Evolutionary conservation across 1,140 invertebrate species (phyloP).

Genomic region (Grapholita molesta): DNA sequence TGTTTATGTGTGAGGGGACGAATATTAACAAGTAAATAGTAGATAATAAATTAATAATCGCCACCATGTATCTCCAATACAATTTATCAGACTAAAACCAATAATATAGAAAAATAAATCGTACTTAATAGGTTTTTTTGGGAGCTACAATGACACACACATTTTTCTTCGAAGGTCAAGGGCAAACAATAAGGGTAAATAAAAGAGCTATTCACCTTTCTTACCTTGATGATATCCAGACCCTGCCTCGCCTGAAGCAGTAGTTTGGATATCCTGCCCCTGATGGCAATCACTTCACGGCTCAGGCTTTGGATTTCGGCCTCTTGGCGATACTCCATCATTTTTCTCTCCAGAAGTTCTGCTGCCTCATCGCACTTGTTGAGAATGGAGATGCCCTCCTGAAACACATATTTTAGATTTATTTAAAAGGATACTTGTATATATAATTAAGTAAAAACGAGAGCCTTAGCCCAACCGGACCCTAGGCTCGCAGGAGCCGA

Average conservation of each 20-base stretch:
- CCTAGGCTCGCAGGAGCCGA: too few species aligned
- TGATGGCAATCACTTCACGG: conserved; percentile 72
- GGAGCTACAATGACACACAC: too few species aligned
- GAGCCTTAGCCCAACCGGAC: too few species aligned
- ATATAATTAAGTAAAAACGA: too few species aligned
- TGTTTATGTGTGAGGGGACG: too few species aligned
- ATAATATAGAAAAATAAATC: too few species aligned
- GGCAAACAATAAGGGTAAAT: conserved; percentile 17
- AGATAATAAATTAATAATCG: too few species aligned
- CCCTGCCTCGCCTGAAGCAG: conserved; percentile 81
- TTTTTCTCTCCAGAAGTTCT: conserved; percentile 75
- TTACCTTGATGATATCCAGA: conserved; percentile 79
- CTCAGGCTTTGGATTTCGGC: conserved; percentile 71
- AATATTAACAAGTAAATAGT: too few species aligned
- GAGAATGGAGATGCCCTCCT: conserved; percentile 81
- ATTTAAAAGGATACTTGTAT: background rate
- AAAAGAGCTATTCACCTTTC: conserved; percentile 46
- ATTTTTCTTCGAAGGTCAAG: too few species aligned
- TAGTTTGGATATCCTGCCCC: conserved; percentile 77
- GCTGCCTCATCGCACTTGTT: conserved; percentile 79
- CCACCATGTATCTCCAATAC: too few species aligned
- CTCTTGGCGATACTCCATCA: conserved; percentile 78
- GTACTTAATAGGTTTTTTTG: too few species aligned
- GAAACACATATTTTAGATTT: conserved; percentile 36
- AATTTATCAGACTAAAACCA: too few species aligned